Base-by-base conservation (phyloP, 2,797 vertebrate species). In the Onychomys arenicola region DNA sequence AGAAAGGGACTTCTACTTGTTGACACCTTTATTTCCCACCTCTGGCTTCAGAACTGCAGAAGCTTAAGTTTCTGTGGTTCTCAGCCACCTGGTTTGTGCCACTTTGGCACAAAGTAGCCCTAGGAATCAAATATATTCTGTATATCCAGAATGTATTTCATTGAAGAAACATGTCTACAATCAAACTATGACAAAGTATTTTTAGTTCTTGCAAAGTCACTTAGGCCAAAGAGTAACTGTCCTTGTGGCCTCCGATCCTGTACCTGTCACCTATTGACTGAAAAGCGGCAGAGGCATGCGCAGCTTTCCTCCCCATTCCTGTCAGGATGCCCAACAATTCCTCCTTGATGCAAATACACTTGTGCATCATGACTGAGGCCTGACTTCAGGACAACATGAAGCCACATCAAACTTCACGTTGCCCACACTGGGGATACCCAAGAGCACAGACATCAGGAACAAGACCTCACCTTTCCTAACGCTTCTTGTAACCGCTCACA, bases 401-500 rank as follows among this genome's bases (percentile, higher is more conserved):
- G 55, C 52, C 81, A 43, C 11, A 3, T n/a, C 46, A 69, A 93
- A 67, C 46, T 37, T 21, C 10, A 6, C 40, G 61, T 27, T 75
- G 57, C 57, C n/a, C 76, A 92, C 32, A 40, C 34, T 4, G 2
- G 93, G 6, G 6, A 23, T 25, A 0, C 14, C 14, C 40, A 6
- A 69, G 12, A 11, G 61, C 6, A n/a, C n/a, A 65, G 73, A 91
- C 71, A 71, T 19, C 9, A 49, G 0, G 13, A 76, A 80, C 0
- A 34, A 19, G 32, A 25, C 7, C 57, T 80, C 75, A 40, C 80
- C 71, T 75, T 91, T 67, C 95, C 90, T 84, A 87, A 49, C 86
- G 43, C 80, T 81, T 84, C 82, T 88, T 89, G 49, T 9, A 40
- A 69, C 87, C 90, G 80, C 67, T 87, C 78, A 97, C 96, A 94